Evolutionary conservation across 37 sponge, comb jelly and placozoan genomes (phyloP), one percentile per base, ranked within the genome.

Genomic region (Corticium candelabrum): DNA sequence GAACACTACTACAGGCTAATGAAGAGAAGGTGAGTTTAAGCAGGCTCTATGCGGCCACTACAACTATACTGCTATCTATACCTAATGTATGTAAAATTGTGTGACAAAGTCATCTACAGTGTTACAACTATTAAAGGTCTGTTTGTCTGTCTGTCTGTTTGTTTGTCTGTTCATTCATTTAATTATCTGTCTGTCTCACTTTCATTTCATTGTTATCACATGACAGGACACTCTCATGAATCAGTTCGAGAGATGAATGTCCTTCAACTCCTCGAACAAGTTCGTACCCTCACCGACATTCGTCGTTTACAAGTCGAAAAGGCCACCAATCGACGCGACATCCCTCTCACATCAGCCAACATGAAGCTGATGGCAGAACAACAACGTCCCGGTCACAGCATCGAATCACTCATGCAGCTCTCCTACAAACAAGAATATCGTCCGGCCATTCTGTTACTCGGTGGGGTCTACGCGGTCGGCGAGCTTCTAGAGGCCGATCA

Each of bases 401-500:
- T 50, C 62, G 62, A 50, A 50, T 21, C 15, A 27, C 62, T 50
- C 15, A 50, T 50, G 62, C 62, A 50, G 21, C 62, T 50, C 62
- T 50, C 62, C 15, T 50, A 86, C 30, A 92, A 88, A 75, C 82
- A 88, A 35, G 80, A 88, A 38, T 87, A 88, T 74, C 79, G 93
- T 33, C 89, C 89, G 1, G 89, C 89, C 29, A 80, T 92, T n/a
- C 79, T 92, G 2, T 67, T 4, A 33, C 84, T 92, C 0, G 93
- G 93, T 31, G 93, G 87, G 21, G 34, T 92, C 1, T 89, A 88
- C 41, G 86, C 93, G 30, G 83, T 83, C 1, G 89, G 88, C 0
- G 93, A 92, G 38, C 40, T 92, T 1, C 80, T 92, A 1, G 56
- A 88, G 1, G 82, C 83, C 79, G 83, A 92, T 68, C 81, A 78